These are phyloP conservation scores for Gymnoscopelus microlampas DNA, from an alignment of 2,797 vertebrate genomes.

Conservation along the genomic window DNA sequence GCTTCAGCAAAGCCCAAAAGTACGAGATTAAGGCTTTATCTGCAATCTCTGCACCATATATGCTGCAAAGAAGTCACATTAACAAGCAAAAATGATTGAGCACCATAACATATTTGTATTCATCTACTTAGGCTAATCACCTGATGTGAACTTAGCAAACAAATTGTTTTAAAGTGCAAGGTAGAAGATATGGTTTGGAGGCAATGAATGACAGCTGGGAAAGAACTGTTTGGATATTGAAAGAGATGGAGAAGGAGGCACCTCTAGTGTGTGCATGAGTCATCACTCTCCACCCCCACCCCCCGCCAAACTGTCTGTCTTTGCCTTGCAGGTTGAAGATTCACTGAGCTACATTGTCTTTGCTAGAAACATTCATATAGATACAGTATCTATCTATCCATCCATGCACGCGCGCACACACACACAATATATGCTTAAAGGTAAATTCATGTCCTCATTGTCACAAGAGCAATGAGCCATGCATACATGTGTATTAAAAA, in stretches of 20 bases:
- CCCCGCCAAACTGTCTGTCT: conserved; percentile 72
- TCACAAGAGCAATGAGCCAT: too few relatives aligned
- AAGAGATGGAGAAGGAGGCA: conserved; percentile 78
- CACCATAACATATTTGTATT: conserved; percentile 26
- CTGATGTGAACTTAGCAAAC: conserved; percentile 45
- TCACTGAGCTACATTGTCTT: conserved; percentile 63
- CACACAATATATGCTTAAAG: too few relatives aligned
- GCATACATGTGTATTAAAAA: too few relatives aligned
- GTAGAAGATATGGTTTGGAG: conserved; percentile 65
- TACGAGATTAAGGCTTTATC: not conserved
- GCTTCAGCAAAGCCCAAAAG: not conserved
- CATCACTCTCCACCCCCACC: conserved; percentile 76
- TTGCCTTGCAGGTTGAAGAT: conserved; percentile 72
- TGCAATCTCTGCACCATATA: conserved; percentile 17
- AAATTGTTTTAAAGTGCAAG: conserved; percentile 57
- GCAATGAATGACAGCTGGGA: conserved; percentile 77
- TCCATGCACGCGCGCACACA: too few relatives aligned
- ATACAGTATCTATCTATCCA: too few relatives aligned
- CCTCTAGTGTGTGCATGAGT: conserved; percentile 80
- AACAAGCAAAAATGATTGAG: conserved; percentile 28
- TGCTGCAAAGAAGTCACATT: conserved; percentile 35
- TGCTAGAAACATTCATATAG: conserved; percentile 26
- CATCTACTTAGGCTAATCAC: conserved; percentile 20
- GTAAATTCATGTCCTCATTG: too few relatives aligned
- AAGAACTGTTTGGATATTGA: conserved; percentile 81